Base-by-base conservation (phyloP, 2,113 vertebrate genomes). In the Rafetus swinhoei region DNA sequence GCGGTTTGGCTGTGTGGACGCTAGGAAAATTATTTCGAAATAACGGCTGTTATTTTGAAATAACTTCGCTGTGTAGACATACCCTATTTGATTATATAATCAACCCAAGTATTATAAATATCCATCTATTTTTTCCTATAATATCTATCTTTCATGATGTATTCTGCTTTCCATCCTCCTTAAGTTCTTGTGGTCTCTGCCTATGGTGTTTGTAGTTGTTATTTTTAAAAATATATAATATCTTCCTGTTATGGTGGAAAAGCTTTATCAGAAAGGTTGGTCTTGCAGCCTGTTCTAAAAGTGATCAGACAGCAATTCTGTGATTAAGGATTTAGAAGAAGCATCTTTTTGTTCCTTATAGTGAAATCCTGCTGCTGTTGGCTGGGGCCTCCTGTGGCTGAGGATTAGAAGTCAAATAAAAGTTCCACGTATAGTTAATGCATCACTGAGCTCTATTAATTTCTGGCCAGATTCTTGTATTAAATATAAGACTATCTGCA, bases 271-370 rank as follows among this genome's bases (percentile, higher is more conserved):
- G 69, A 65, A 84, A 89, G 22, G n/a, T 65, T 50, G 24, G 56
- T 91, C 55, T 56, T 74, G 65, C 16, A 83, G 60, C 57, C 59
- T 87, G 29, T 80, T 89, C 62, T 89, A 87, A 94, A 91, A 80
- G 29, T 12, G 50, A n/a, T 56, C 32, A 76, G 55, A 77, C 52
- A 57, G 45, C 45, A 45, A 45, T 45, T 45, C 54, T 89, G 27
- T 85, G 77, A 95, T 88, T 62, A 84, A 90, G n/a, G 85, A 54
- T 53, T 29, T 79, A 76, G 74, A 76, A 82, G 90, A 90, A 91
- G 24, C 39, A 85, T 35, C 25, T 85, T 53, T 53, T 82, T 87
- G 69, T 91, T 89, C 92, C 84, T 65, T 57, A 35, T 16, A 87
- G 32, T 9, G 11, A 84, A 54, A 32, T 91, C 79, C 79, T 88